Evolutionary conservation across 2,888 invertebrate species (phyloP).

Genomic region (Acanthococcus lagerstroemiae): DNA sequence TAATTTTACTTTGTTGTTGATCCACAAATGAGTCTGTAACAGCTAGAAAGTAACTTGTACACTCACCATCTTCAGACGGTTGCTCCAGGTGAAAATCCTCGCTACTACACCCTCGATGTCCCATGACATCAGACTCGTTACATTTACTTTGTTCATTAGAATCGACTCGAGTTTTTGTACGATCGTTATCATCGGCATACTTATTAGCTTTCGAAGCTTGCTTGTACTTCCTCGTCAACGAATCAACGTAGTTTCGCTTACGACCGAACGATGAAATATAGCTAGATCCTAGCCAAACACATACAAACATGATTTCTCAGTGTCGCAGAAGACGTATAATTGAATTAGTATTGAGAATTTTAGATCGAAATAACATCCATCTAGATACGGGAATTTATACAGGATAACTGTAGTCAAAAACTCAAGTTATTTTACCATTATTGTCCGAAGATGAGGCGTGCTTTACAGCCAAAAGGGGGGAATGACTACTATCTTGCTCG

Average conservation of each 20-base stretch:
- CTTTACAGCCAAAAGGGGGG: slow-evolving; percentile 31
- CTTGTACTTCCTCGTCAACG: slow-evolving; percentile 18
- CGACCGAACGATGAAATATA: slow-evolving; percentile 14
- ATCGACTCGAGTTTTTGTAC: neutral
- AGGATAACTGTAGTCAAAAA: too few relatives aligned
- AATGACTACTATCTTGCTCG: slow-evolving; percentile 32
- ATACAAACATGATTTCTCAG: too few relatives aligned
- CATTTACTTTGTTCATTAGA: neutral
- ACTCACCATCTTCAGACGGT: slow-evolving; percentile 8
- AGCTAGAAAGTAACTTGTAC: too few relatives aligned
- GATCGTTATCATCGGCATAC: neutral
- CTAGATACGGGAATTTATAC: too few relatives aligned
- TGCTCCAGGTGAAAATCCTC: slow-evolving; percentile 1
- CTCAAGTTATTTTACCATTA: slow-evolving; percentile 3
- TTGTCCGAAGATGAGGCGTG: slow-evolving; percentile 5
- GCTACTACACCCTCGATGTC: too few relatives aligned
- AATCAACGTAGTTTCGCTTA: slow-evolving; percentile 21
- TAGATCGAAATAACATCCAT: too few relatives aligned
- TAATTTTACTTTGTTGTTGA: too few relatives aligned
- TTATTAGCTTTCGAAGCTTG: slow-evolving; percentile 4
- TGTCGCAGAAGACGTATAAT: too few relatives aligned
- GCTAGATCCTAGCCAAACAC: too few relatives aligned
- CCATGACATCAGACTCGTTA: too few relatives aligned
- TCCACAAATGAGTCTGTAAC: too few relatives aligned
- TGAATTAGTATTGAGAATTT: too few relatives aligned